These are phyloP conservation scores for Polyploca ridens DNA, from an alignment of 2,888 invertebrate species.

Conservation along the genomic window DNA sequence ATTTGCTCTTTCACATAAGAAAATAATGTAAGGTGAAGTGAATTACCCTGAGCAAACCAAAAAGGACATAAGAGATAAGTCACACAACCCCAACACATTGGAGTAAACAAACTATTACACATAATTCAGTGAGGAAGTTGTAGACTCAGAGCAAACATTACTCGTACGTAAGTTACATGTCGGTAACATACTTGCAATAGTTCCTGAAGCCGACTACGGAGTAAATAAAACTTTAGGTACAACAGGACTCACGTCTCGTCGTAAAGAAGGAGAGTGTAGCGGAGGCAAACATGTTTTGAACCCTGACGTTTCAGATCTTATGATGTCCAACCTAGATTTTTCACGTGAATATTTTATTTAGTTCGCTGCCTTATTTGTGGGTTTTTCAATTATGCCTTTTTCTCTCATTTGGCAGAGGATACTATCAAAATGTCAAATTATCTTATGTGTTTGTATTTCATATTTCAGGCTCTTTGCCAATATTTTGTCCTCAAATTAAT, in stretches of 20 bases:
- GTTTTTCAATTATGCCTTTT: too few relatives aligned
- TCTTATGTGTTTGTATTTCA: too few relatives aligned
- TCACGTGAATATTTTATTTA: background rate
- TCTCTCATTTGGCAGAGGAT: too few relatives aligned
- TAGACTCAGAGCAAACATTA: background rate
- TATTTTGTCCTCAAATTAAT: too few relatives aligned
- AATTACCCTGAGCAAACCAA: background rate
- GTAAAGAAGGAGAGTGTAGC: background rate
- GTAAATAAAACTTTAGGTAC: background rate
- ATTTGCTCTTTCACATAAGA: too few relatives aligned
- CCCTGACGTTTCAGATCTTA: background rate
- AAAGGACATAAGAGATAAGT: background rate
- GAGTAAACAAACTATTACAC: background rate
- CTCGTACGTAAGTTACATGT: background rate
- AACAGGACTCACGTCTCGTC: background rate
- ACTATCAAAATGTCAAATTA: too few relatives aligned
- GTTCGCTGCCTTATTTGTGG: background rate
- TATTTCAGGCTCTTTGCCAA: too few relatives aligned
- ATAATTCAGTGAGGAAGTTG: constrained; percentile 6
- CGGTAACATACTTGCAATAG: constrained; percentile 5
- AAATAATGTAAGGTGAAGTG: background rate
- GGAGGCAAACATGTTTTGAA: background rate
- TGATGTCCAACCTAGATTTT: background rate
- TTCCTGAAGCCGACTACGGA: background rate
- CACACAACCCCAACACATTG: background rate